Evolutionary conservation across 2,888 invertebrate species (phyloP), one percentile per base, ranked within the genome.

Genomic region (Omphaloscelis lunosa): DNA sequence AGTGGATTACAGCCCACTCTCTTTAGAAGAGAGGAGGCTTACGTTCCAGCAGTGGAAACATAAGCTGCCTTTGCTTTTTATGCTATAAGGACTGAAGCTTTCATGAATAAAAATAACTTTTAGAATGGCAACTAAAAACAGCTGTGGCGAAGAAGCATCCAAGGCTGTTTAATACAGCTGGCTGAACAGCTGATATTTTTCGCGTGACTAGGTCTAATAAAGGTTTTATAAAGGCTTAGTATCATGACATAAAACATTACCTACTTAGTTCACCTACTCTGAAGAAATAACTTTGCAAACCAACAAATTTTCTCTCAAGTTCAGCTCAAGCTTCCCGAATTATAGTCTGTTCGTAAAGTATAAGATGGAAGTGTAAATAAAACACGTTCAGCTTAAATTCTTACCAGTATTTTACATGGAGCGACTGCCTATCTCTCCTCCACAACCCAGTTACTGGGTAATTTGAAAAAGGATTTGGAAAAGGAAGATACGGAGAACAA

Each of bases 131-230:
- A n/a, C 59, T 23, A 75, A 75, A 75, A 75, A 23, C 34, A 45
- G 45, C 34, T 34, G 45, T 39, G 27, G 4, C 17, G 15, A 77
- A 70, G 69, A 63, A 63, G 71, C 79, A 41, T 51, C 41, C 56
- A 63, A 79, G 79, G 71, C n/a, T 56, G 45, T 39, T 29, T n/a
- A 1, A 20, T n/a, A 71, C 77, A 63, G 71, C 71, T 71, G 79
- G 39, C 0, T 78, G 56, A 23, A 48, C 77, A 79, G 48, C 69
- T 79, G 63, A 63, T 58, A 2, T 15, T n/a, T 9, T 77, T 63
- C 71, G 71, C 79, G 39, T 79, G 62, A 56, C 48, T 63, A 17
- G 56, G 3, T 51, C 12, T 11, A 58, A 58, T 77, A 45, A 70
- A 63, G 27, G n/a, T 68, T 61, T 62, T 56, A 65, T 53, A 39